A percentile compares a stretch with the other conserved stretches of the same genome.
Conservation (phyloP, 2,888 invertebrate genomes). For the Microdon myrmicae region DNA sequence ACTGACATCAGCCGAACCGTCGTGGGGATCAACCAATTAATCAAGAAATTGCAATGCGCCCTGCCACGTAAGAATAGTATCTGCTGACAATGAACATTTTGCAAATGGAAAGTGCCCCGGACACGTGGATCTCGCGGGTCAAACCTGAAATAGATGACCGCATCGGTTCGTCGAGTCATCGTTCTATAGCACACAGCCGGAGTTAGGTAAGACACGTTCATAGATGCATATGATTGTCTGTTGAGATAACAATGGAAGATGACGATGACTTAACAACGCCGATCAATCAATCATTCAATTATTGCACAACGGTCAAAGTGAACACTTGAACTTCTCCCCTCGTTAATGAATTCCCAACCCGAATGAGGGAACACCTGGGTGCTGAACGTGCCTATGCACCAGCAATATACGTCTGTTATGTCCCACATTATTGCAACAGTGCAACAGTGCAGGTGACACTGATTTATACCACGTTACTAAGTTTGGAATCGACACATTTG, state of each 20-base stretch:
- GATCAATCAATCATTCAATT: constrained; percentile 52
- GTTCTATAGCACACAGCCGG: constrained; percentile 11
- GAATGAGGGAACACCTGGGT: constrained; percentile 34
- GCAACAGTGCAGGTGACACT: constrained; percentile 32
- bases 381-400: constrained; percentile 1
- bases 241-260: constrained; percentile 39
- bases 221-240: constrained; percentile 22
- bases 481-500: constrained; percentile 35
- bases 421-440: constrained; percentile 42
- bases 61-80: constrained; percentile 42
- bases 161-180: constrained; percentile 42
- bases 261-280: constrained; percentile 43
- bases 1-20: constrained; percentile 27
- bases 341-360: constrained; percentile 35
- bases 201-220: constrained; percentile 21
- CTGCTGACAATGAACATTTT: constrained; percentile 9
- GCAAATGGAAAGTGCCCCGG: constrained; percentile 46
- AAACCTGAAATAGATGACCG: constrained; percentile 41
- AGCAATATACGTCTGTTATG: no score
- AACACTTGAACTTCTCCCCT: constrained; percentile 38
- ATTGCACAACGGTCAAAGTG: constrained; percentile 37
- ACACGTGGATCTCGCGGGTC: constrained; percentile 47
- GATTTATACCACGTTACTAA: constrained; percentile 42
- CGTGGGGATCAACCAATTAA: constrained; percentile 50
- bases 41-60: constrained; percentile 50